phyloP scores from a whole-genome alignment of 2,113 vertebrate genomes.

The Mungos mungo region DNA sequence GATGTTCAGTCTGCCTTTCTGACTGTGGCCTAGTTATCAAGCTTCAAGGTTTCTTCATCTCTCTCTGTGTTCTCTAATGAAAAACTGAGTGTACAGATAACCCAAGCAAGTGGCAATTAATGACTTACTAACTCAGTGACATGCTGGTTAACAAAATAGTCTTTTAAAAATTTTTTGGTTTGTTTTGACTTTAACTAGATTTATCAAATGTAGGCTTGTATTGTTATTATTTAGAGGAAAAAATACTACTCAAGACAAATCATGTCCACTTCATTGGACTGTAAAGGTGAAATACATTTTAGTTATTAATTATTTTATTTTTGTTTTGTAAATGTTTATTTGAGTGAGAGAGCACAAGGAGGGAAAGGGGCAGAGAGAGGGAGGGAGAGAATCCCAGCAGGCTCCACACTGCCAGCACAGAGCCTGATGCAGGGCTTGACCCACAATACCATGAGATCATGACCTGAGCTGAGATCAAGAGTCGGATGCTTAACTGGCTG shows the following conservation, averaged over 20 bases:
- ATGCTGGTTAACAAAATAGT: background rate
- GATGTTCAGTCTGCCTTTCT: background rate
- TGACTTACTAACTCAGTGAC: background rate
- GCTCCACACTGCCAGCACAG: too few species aligned
- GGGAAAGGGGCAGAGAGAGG: too few species aligned
- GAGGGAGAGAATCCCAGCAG: too few species aligned
- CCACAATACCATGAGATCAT: too few species aligned
- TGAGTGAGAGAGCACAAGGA: too few species aligned
- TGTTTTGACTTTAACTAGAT: background rate
- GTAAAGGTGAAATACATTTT: conserved; percentile 16
- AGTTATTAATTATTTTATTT: too few species aligned
- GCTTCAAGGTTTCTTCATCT: background rate
- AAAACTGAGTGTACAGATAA: background rate
- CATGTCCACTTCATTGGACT: background rate
- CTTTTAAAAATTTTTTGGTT: background rate
- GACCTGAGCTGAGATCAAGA: too few species aligned
- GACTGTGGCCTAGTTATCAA: background rate
- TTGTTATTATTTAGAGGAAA: conserved; percentile 31
- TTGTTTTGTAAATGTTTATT: too few species aligned
- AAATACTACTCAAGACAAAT: background rate
- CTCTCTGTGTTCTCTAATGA: background rate
- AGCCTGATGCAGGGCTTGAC: too few species aligned
- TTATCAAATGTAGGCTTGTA: background rate
- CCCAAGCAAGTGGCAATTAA: background rate
- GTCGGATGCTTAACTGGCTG: background rate